These are phyloP conservation scores for Picathartes gymnocephalus DNA, from an alignment of 2,113 vertebrate genomes.

Conservation along the genomic window DNA sequence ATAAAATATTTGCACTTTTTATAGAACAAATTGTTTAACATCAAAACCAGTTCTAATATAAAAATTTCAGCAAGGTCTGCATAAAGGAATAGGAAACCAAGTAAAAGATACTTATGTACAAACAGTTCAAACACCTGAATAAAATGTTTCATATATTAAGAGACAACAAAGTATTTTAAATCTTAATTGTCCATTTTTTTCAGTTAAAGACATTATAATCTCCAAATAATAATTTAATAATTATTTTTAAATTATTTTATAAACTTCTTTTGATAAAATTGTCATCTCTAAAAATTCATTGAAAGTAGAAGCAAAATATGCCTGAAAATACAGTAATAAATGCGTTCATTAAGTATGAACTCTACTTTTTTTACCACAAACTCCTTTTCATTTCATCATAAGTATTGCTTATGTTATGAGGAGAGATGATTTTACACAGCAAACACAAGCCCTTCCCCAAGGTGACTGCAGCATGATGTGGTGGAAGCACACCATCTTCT, in stretches of 20 bases:
- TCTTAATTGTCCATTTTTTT: neutral
- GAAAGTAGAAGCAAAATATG: neutral
- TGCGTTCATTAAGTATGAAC: neutral
- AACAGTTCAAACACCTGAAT: neutral
- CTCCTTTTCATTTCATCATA: neutral
- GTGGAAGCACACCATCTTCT: constrained; percentile 39
- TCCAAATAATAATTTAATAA: neutral
- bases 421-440: too few relatives aligned
- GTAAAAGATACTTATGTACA: neutral
- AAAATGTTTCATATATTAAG: neutral
- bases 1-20: neutral
- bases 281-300: neutral
- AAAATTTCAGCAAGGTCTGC: neutral
- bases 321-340: neutral
- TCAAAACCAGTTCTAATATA: neutral
- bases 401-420: neutral
- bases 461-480: neutral
- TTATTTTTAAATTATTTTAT: neutral
- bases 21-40: neutral
- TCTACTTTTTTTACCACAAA: neutral
- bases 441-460: neutral
- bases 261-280: neutral
- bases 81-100: neutral
- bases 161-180: neutral
- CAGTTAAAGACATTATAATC: neutral